phyloP scores from a whole-genome alignment of 1,140 invertebrate genomes.

The Hestina assimilis region DNA sequence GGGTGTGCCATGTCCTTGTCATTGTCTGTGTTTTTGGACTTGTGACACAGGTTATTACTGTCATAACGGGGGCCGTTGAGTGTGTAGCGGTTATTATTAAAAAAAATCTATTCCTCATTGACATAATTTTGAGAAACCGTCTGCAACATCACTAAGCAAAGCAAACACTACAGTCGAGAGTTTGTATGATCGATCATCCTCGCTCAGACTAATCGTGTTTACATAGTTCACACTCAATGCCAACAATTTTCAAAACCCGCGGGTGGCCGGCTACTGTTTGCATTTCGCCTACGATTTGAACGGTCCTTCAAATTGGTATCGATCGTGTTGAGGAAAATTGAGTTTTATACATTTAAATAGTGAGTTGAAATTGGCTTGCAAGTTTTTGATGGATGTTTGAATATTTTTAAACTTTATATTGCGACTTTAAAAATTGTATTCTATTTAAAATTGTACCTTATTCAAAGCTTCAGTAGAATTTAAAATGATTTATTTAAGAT shows the following conservation, averaged over 20 bases:
- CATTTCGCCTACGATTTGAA: slow-evolving; percentile 56
- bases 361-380: too few species aligned
- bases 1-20: too few species aligned
- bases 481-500: neutral
- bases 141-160: slow-evolving; percentile 26
- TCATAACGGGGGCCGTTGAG: too few species aligned
- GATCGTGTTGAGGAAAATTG: too few species aligned
- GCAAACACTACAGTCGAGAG: slow-evolving; percentile 41
- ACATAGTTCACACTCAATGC: slow-evolving; percentile 55
- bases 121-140: neutral
- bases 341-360: too few species aligned
- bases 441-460: slow-evolving; percentile 7
- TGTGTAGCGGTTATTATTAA: too few species aligned
- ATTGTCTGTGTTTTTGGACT: too few species aligned
- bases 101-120: too few species aligned
- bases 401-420: too few species aligned
- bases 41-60: too few species aligned
- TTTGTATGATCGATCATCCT: slow-evolving; percentile 60
- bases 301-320: slow-evolving; percentile 39
- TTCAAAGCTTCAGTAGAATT: too few species aligned
- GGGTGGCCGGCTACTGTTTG: slow-evolving; percentile 72
- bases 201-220: slow-evolving; percentile 62
- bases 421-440: neutral
- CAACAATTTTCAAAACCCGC: slow-evolving; percentile 51
- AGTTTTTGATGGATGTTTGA: too few species aligned